These are phyloP conservation scores for Gallinago nigripennis DNA, from an alignment of 2,797 vertebrate species.

Conservation along the genomic window DNA sequence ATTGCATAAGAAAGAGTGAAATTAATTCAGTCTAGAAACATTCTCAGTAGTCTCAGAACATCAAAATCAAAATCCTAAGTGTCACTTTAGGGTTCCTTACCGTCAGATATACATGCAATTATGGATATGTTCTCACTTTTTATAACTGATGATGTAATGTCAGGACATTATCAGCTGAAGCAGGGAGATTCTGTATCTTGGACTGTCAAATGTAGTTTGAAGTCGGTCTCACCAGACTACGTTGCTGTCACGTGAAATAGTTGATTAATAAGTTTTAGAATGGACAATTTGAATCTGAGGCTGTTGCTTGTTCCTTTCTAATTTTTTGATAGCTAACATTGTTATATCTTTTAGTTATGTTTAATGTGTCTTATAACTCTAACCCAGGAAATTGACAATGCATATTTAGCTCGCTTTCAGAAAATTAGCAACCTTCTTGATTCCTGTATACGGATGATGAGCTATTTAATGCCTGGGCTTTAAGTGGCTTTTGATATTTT, in stretches of 20 bases:
- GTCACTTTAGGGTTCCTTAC: background rate
- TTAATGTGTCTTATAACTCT: background rate
- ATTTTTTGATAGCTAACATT: background rate
- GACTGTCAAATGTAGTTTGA: background rate
- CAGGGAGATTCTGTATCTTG: background rate
- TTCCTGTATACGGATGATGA: background rate
- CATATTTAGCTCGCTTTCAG: background rate
- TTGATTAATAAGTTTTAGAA: background rate
- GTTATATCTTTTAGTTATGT: background rate
- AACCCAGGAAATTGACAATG: background rate
- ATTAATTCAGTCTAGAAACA: background rate
- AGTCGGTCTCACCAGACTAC: background rate
- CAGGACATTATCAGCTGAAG: background rate
- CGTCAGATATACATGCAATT: background rate
- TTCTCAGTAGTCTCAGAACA: background rate
- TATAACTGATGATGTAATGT: background rate
- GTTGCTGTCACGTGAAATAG: rapidly evolving
- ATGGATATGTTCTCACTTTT: background rate
- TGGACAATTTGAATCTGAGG: background rate
- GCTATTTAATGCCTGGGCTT: background rate
- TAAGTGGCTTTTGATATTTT: background rate
- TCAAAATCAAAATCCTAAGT: background rate
- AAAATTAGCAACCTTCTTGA: background rate
- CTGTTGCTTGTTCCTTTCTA: background rate
- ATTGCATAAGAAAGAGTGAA: background rate